Base-by-base conservation (phyloP, 2,888 invertebrate species). In the Andrena flavipes region DNA sequence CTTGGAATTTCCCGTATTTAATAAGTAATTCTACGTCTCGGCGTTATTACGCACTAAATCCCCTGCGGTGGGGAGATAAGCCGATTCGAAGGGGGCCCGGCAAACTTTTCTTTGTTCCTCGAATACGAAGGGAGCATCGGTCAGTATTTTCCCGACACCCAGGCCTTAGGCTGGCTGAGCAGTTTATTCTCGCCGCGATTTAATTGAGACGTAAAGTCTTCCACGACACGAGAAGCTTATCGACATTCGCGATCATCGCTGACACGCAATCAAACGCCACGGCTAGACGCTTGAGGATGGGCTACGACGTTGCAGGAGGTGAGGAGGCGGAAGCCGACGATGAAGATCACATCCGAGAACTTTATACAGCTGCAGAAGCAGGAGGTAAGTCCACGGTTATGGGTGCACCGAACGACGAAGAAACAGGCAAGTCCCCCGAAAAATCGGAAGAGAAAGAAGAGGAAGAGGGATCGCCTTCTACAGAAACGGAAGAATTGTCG, bases 1-100 rank as follows among this genome's bases (percentile, higher is more conserved):
- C 74, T 51, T 10, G 3, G 56, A 69, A 71, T 71, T 72, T 63
- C 60, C 59, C 62, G 54, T 42, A 72, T 80, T 85, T 88, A 82
- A 85, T 76, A 80, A 79, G 29, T 73, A 75, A 79, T 84, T 59
- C 26, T 29, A 29, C 26, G 56, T 30, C 35, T 20, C 20, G 33
- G 20, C 16, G 29, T 73, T 81, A 78, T 72, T 72, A 33, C 71
- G 59, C 51, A 10, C 60, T 35, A 54, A 64, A 69, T 64, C 35
- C 48, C 23, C 0, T 8, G 3, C 16, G 10, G 35, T 4, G n/a
- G 16, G 16, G 5, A 26, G 62, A 63, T 78, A 56, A 68, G 26
- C 78, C n/a, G 54, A 64, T 42, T 54, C 80, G 26, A 56, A 30
- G 35, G 13, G 51, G 23, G 23, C 42, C 42, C 16, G 13, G 30